Percentiles rank a stretch among this genome's conserved stretches.
Conservation (phyloP, 2,888 invertebrate species). For the Archaeoteleia sp. region DNA sequence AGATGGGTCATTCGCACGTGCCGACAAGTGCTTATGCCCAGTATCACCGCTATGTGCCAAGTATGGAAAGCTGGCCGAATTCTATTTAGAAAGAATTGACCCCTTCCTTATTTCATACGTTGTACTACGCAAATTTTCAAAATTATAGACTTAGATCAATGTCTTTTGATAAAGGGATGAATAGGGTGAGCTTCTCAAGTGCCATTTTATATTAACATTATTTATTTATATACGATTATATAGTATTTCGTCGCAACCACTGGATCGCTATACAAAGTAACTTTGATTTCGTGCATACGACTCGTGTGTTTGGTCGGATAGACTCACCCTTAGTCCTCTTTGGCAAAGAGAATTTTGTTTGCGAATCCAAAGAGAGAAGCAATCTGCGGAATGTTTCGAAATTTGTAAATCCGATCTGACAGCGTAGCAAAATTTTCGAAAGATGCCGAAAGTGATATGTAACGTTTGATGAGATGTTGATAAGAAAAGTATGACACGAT, state of each 20-base stretch:
- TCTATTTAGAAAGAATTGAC: slow-evolving; percentile 23
- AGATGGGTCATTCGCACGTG: slow-evolving; percentile 62
- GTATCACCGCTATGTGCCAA: slow-evolving; percentile 72
- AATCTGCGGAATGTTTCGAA: neutral
- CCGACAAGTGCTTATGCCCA: slow-evolving; percentile 66
- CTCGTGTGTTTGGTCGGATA: neutral
- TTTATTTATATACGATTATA: neutral
- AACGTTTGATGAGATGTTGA: slow-evolving; percentile 5
- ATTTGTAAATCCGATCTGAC: neutral
- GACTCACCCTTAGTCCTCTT: slow-evolving; percentile 3
- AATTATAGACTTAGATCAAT: slow-evolving; percentile 3
- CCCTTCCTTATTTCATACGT: neutral
- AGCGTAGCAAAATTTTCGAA: neutral
- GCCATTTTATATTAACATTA: slow-evolving; percentile 18
- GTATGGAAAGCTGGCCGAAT: slow-evolving; percentile 65
- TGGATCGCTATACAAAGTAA: too few relatives aligned
- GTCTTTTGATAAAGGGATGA: neutral
- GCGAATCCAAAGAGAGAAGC: slow-evolving; percentile 30
- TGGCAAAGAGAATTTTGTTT: slow-evolving; percentile 5
- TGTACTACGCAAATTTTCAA: slow-evolving; percentile 7
- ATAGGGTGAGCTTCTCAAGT: slow-evolving; percentile 11
- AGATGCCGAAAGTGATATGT: slow-evolving; percentile 9
- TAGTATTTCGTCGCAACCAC: too few relatives aligned
- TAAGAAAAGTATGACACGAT: neutral
- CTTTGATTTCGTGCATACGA: neutral